Percentiles rank a stretch among this genome's conserved stretches.
Conservation (phyloP, 2,888 invertebrate species). For the Scaptomyza flava region DNA sequence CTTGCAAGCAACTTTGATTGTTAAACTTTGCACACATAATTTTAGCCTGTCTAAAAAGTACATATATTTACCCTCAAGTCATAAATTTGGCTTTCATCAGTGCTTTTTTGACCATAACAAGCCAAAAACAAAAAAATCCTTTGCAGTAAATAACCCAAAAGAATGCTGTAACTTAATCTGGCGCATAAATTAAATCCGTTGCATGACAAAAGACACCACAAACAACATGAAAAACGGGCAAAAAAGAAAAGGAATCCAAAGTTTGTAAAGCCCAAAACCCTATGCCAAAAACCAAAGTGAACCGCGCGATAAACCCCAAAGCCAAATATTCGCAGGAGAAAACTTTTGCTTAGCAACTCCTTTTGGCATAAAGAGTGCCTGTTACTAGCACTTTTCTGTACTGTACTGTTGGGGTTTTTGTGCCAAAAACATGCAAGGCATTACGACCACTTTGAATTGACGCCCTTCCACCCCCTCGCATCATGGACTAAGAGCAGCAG, state of each 20-base stretch:
- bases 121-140: slow-evolving; percentile 1
- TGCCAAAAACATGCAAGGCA: slow-evolving; percentile 21
- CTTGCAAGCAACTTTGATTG: slow-evolving; percentile 8
- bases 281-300: slow-evolving; percentile 29
- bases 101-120: slow-evolving; percentile 2
- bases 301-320: slow-evolving; percentile 22
- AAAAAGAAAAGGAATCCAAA: slow-evolving; percentile 13
- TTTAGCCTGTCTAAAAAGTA: background rate
- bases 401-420: slow-evolving; percentile 22
- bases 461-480: slow-evolving; percentile 17
- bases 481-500: slow-evolving; percentile 29
- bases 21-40: background rate
- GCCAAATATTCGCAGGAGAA: slow-evolving; percentile 42
- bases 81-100: slow-evolving; percentile 41
- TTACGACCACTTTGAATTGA: slow-evolving; percentile 39
- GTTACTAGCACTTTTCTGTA: slow-evolving; percentile 1
- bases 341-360: slow-evolving; percentile 36
- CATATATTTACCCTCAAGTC: background rate
- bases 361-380: slow-evolving; percentile 17
- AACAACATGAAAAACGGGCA: slow-evolving; percentile 12
- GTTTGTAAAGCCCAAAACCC: slow-evolving; percentile 21
- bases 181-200: slow-evolving; percentile 66
- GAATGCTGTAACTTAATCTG: slow-evolving; percentile 73
- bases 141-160: slow-evolving; percentile 64
- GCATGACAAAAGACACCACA: slow-evolving; percentile 38